Evolutionary conservation across 2,888 invertebrate genomes (phyloP), one percentile per base, ranked within the genome.

Genomic region (Cremastinae sp.): DNA sequence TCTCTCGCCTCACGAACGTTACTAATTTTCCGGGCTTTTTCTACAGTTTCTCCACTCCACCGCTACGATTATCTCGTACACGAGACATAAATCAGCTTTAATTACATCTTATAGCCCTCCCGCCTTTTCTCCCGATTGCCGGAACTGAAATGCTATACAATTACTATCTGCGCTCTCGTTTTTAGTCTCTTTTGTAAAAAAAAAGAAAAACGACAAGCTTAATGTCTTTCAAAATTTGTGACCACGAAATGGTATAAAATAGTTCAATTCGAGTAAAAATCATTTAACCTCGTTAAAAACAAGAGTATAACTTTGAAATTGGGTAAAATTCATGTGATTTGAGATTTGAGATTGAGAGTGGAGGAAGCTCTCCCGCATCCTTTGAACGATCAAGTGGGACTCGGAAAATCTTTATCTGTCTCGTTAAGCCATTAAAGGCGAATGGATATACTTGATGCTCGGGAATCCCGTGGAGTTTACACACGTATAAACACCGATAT

Each of bases 1-100:
- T 41, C 41, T 53, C 55, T 47, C 56, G 28, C 28, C 28, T 28
- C 58, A 39, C 47, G 64, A 56, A 64, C 56, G 62, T 28, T 56
- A 41, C 64, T 72, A 72, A 72, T 72, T 72, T 64, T 39, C 35
- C 35, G 20, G 65, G 55, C 51, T 35, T 66, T 66, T 66, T 66
- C 55, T 28, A 43, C 65, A 28, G 28, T 66, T 55, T 62, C 35
- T 47, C 55, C 41, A 45, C 20, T 16, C 8, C 59, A 43, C 20
- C 64, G 5, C 43, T 22, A 3, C 28, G 28, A 35, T 45, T 66
- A 43, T 66, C 65, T 66, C 65, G 43, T 39, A 49, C 12, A 55
- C 18, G 18, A 28, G 16, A 39, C 41, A 62, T 62, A 62, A 47
- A 62, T 62, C 61, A 62, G 47, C 61, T 37, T 62, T 62, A 62